Evolutionary conservation across 2,113 vertebrate species (phyloP), one percentile per base, ranked within the genome.

Genomic region (Xiphophorus couchianus): DNA sequence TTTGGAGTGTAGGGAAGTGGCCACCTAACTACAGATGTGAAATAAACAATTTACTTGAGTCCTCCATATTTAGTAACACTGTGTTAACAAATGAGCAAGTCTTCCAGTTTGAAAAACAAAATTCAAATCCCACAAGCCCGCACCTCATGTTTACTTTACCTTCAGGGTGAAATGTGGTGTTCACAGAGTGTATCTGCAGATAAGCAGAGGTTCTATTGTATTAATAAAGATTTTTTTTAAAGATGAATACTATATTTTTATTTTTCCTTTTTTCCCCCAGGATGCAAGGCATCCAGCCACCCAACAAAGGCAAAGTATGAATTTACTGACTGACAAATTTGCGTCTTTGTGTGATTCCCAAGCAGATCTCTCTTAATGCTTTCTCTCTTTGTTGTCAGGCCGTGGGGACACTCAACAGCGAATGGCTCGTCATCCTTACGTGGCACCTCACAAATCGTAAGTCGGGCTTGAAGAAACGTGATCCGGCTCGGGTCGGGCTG

Each of bases 391-490:
- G 51, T 29, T 75, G 73, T 82, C 94, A 98, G 97, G 94, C 82
- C 95, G 95, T 94, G 93, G 92, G 89, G 95, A 96, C 85, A 91
- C 93, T 83, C 96, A 95, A 89, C 89, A 93, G 78, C 95, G 94
- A 92, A 96, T 91, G 91, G 92, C 92, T 93, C 93, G 88, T 91
- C 96, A 93, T 93, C 96, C 94, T 94, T 91, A 27, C 1, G 89
- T 95, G 84, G 93, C 96, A 31, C 96, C 96, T 80, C 96, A 96
- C 88, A 96, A 97, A 94, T 98, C 96, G 98, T 99, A 97, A 99
- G 98, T 98, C 70, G 44, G 63, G 60, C 66, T 64, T 28, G 25
- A 83, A 82, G 91, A 86, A 90, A 93, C 84, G 48, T 13, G 67
- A 92, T 86, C 90, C 85, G 62, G 27, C 6, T 27, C 10, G 39